Base-by-base conservation (phyloP, 2,797 vertebrate species). In the Liparis tanakae region DNA sequence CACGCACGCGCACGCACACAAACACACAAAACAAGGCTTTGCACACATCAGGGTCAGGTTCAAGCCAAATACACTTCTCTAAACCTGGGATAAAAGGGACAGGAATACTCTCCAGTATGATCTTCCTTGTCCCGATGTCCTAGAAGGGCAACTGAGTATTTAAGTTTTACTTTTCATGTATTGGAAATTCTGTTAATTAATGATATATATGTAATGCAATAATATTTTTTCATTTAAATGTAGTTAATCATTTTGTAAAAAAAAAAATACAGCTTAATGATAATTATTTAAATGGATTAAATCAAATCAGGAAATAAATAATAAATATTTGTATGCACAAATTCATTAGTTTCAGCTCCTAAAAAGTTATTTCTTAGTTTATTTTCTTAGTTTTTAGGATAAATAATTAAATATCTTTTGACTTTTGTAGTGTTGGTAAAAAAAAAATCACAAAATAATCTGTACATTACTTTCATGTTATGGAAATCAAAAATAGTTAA, bases 41-140 rank as follows among this genome's bases (percentile, higher is more conserved):
- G 50, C 79, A 75, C 76, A 81, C 70, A 74, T 82, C 53, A 69
- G 82, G 88, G 91, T 88, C 85, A 85, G 74, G 67, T 83, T 85
- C 79, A 78, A 78, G 73, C 69, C 74, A 78, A 80, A 82, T 72
- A 63, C 72, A 80, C 70, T 67, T 78, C 46, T 77, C 14, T 80
- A 67, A 62, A 80, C 43, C 64, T 74, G 39, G 71, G 73, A 65
- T 70, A 34, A 81, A 67, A 12, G 70, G 63, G 34, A 14, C 67
- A 67, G 9, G 0, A 46, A 56, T 54, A 57, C n/a, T 62, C 34
- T 37, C 6, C 9, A 48, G 8, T 59, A 10, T 41, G 63, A 60
- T 60, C 41, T 82, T 60, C 20, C 25, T 62, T 18, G 36, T 18
- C 36, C 25, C 39, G 37, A 20, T 72, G 50, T 67, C 67, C 33